Base-by-base conservation (phyloP, 2,888 invertebrate species). In the Lithophane leautieri region DNA sequence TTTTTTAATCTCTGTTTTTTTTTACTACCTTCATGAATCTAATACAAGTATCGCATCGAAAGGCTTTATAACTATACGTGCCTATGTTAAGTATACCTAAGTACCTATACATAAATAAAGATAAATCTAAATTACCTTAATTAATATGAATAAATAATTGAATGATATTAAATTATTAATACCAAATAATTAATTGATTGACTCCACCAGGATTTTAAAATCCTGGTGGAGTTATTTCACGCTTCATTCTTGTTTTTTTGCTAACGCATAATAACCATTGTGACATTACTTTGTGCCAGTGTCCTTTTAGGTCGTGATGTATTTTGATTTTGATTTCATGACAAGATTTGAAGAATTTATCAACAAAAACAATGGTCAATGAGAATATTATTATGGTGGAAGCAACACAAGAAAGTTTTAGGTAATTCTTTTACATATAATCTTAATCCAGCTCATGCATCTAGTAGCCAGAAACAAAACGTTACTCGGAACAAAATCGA, bases 91-190 rank as follows among this genome's bases (percentile, higher is more conserved):
- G 67, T 22, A 22, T 60, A 34, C 34, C 34, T 34, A 34, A 34
- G 6, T 54, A 54, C 6, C 16, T n/a, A 19, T 14, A 12, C 19
- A 25, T 34, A 34, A 76, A 61, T 28, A 79, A n/a, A 56, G 47
- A 74, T 74, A 56, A 42, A 28, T 56, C 4, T 7, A 54, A 78
- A 71, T 66, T 8, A 61, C 54, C 11, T n/a, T n/a, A 63, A 70
- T 34, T 63, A 54, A 69, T 40, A 47, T 69, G 22, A 44, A 50
- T 50, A 56, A 76, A 14, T 25, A 56, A 58, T 77, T 42, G 54
- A 34, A 34, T 34, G n/a, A n/a, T n/a, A n/a, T n/a, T n/a, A n/a
- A n/a, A n/a, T n/a, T n/a, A n/a, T n/a, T n/a, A 34, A 34, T 34
- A 34, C 6, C 6, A 34, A 34, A 34, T 4, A 34, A 34, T 34